A percentile compares a stretch with the other conserved stretches of the same genome.
These are phyloP conservation scores for Pseudomyrmex concolor DNA, from an alignment of 1,140 invertebrate species.

Conservation along the genomic window DNA sequence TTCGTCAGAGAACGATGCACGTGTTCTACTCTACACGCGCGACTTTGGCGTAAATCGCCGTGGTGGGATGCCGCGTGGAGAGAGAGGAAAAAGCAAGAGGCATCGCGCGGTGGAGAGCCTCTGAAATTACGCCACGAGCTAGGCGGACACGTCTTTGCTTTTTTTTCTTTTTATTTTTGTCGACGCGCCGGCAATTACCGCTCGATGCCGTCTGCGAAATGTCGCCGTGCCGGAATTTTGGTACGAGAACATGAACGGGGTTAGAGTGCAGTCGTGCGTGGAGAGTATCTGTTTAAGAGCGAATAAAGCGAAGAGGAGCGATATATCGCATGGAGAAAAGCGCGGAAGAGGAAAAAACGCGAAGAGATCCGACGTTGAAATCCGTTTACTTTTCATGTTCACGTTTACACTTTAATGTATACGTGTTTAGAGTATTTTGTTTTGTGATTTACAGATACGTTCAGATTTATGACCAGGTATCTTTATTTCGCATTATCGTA, in stretches of 20 bases:
- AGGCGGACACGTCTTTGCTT: slow-evolving; percentile 44
- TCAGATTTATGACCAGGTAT: background rate
- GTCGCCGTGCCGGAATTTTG: slow-evolving; percentile 50
- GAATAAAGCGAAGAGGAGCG: background rate
- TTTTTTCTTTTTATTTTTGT: slow-evolving; percentile 13
- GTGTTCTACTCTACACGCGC: slow-evolving; percentile 17
- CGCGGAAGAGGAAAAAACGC: background rate
- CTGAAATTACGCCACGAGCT: slow-evolving; percentile 57
- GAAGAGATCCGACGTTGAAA: background rate
- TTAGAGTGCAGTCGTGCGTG: slow-evolving; percentile 46
- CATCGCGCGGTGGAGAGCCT: background rate
- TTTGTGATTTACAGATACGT: background rate
- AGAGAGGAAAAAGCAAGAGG: slow-evolving; percentile 38
- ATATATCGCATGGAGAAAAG: background rate
- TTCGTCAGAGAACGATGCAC: slow-evolving; percentile 5
- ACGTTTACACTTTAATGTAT: too few relatives aligned
- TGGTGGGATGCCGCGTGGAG: background rate
- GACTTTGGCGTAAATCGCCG: slow-evolving; percentile 33
- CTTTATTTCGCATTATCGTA: background rate
- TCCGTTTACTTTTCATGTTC: background rate
- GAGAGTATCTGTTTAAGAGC: slow-evolving; percentile 23
- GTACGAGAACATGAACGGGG: slow-evolving; percentile 10
- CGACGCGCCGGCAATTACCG: slow-evolving; percentile 43
- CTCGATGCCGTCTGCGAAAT: slow-evolving; percentile 60
- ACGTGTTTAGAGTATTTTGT: background rate